These are phyloP conservation scores for Channallabes apus DNA, from an alignment of 2,797 vertebrate species.

Conservation along the genomic window DNA sequence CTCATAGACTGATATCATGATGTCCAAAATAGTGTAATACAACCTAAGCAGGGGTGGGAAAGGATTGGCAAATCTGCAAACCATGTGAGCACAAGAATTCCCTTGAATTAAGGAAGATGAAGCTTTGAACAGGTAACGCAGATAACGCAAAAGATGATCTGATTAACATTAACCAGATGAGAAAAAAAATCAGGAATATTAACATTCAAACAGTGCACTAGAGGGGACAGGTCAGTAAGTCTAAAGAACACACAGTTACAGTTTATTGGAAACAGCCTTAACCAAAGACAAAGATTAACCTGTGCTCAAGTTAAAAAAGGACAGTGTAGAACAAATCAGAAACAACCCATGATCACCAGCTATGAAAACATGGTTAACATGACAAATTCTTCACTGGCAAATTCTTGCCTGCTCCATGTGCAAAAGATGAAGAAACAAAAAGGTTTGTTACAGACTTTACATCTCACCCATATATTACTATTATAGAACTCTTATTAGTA, in stretches of 20 bases:
- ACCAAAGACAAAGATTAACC: conserved; percentile 17
- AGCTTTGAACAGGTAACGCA: neutral
- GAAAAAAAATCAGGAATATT: neutral
- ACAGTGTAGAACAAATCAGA: neutral
- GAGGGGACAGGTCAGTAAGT: neutral
- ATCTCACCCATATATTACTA: neutral
- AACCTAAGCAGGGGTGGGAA: neutral
- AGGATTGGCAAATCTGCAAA: neutral
- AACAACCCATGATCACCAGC: neutral
- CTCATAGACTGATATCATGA: neutral
- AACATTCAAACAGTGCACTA: neutral
- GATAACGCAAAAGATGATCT: neutral
- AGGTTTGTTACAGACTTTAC: neutral
- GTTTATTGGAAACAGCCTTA: neutral
- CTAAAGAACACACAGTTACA: conserved; percentile 5
- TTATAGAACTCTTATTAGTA: neutral
- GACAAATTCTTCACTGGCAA: neutral
- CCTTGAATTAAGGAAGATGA: neutral
- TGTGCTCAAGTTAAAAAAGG: neutral
- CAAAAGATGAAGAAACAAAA: neutral
- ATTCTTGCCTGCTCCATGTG: neutral
- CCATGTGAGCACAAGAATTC: neutral
- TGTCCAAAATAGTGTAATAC: neutral
- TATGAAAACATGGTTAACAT: neutral
- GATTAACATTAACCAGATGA: neutral